Percentiles rank a stretch among this genome's conserved stretches.
phyloP scores from a whole-genome alignment of 2,113 vertebrate genomes.

The Nothocercus nigrocapillus region DNA sequence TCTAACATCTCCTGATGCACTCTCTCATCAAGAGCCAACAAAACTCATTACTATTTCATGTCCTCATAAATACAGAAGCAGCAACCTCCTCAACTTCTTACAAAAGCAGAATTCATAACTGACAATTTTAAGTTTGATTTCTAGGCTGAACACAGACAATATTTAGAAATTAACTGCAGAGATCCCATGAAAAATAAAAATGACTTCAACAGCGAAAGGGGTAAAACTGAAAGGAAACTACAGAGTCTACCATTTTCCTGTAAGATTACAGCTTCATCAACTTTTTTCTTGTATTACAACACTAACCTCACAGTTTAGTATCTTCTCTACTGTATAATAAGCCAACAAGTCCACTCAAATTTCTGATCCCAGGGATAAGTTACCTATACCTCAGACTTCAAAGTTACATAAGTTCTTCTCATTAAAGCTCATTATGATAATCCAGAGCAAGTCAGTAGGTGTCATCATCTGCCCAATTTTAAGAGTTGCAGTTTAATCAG shows the following conservation, averaged over 20 bases:
- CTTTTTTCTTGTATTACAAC: background rate
- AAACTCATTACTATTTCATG: background rate
- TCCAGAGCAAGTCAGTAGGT: conserved; percentile 19
- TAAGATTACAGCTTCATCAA: background rate
- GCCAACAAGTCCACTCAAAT: background rate
- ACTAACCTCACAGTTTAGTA: background rate
- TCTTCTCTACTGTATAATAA: background rate
- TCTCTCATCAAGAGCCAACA: background rate
- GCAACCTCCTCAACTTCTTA: background rate
- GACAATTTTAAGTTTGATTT: background rate
- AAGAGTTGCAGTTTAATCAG: background rate
- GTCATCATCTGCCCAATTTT: background rate
- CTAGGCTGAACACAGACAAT: background rate
- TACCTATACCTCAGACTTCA: background rate
- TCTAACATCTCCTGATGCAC: background rate
- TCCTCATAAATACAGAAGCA: background rate
- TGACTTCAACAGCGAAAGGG: background rate
- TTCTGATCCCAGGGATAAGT: background rate
- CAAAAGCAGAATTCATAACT: background rate
- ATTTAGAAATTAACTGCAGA: background rate
- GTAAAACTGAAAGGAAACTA: background rate
- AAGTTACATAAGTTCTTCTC: background rate
- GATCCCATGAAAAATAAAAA: background rate
- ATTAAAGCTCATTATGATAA: background rate
- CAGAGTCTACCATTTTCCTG: background rate